Evolutionary conservation across 2,888 invertebrate species (phyloP).

Genomic region (Abscondita cerata): DNA sequence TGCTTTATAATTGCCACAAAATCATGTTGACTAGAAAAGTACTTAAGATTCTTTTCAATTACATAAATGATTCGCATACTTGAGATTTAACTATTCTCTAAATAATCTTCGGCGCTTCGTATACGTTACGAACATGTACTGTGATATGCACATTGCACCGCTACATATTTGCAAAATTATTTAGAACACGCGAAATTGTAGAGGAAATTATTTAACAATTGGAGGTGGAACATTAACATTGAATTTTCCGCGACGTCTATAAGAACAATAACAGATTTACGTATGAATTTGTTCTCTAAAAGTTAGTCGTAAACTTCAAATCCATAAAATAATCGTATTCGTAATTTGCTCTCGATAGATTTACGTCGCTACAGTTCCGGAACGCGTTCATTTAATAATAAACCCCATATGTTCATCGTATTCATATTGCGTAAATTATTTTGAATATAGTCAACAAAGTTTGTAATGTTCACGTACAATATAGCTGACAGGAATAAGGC

Average conservation of each 20-base stretch:
- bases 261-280: constrained; percentile 3
- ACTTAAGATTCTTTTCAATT: too few species aligned
- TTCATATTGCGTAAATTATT: constrained; percentile 59
- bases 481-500: constrained; percentile 55
- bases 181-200: too few species aligned
- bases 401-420: constrained; percentile 52
- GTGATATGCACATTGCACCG: too few species aligned
- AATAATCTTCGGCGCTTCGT: too few species aligned
- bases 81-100: too few species aligned
- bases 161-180: too few species aligned
- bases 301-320: constrained; percentile 43
- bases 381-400: constrained; percentile 51
- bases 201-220: too few species aligned
- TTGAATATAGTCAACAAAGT: constrained; percentile 55
- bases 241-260: neutral
- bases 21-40: too few species aligned
- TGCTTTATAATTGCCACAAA: too few species aligned
- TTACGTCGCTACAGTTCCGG: constrained; percentile 51
- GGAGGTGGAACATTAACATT: too few species aligned
- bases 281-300: constrained; percentile 24
- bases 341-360: constrained; percentile 53
- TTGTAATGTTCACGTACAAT: constrained; percentile 54
- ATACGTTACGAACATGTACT: too few species aligned
- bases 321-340: constrained; percentile 56
- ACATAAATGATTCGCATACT: too few species aligned